These are phyloP conservation scores for Heterodera schachtii DNA, from an alignment of 1,140 invertebrate genomes.

Conservation along the genomic window DNA sequence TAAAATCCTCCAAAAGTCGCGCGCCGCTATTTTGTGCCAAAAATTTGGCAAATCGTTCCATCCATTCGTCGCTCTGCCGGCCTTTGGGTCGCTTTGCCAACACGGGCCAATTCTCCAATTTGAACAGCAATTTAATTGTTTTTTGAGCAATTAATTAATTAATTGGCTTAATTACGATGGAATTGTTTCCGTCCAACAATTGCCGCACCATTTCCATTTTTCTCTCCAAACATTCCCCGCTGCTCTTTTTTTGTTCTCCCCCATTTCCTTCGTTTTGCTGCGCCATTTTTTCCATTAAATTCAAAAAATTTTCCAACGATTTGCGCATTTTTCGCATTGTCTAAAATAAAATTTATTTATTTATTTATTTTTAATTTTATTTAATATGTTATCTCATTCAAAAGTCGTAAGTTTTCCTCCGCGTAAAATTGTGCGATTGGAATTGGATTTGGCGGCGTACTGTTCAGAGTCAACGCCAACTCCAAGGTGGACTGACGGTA, in stretches of 20 bases:
- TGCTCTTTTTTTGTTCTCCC: too few species aligned
- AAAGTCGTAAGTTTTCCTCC: slow-evolving; percentile 10
- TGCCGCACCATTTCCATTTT: neutral
- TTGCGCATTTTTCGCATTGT: neutral
- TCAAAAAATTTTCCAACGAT: neutral
- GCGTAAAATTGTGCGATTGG: slow-evolving; percentile 27
- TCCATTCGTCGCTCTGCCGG: slow-evolving; percentile 8
- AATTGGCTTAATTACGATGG: slow-evolving; percentile 4
- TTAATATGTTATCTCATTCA: neutral
- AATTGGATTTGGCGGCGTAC: slow-evolving; percentile 22
- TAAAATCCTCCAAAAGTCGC: slow-evolving; percentile 25
- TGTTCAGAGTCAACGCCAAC: slow-evolving; percentile 25
- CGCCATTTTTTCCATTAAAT: neutral
- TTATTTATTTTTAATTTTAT: neutral
- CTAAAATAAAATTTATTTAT: neutral
- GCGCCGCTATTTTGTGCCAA: slow-evolving; percentile 6
- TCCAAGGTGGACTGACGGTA: slow-evolving; percentile 29
- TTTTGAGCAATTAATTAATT: slow-evolving; percentile 10
- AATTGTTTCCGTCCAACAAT: slow-evolving; percentile 7
- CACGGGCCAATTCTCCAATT: slow-evolving; percentile 10
- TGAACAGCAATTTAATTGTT: neutral
- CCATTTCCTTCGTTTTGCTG: neutral
- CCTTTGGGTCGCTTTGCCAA: neutral
- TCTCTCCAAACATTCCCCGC: neutral
- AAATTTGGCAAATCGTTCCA: slow-evolving; percentile 23